phyloP scores from a whole-genome alignment of 1,140 invertebrate species.

The Neotoxoptera formosana region DNA sequence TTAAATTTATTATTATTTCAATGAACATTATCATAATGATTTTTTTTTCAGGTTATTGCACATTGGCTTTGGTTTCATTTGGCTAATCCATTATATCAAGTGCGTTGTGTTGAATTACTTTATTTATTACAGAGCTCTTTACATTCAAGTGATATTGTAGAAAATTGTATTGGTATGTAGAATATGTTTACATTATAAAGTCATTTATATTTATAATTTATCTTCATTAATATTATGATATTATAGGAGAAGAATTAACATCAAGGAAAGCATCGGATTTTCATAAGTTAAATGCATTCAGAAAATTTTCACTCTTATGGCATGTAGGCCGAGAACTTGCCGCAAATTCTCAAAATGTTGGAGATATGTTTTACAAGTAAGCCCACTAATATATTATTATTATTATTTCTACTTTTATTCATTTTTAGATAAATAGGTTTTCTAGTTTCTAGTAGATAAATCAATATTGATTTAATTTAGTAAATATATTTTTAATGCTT shows the following conservation, averaged over 20 bases:
- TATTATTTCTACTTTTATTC: background rate
- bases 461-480: background rate
- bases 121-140: conserved; percentile 76
- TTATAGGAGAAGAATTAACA: conserved; percentile 58
- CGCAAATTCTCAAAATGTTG: conserved; percentile 60
- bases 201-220: background rate
- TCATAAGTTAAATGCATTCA: conserved; percentile 72
- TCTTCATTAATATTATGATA: background rate
- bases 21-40: background rate
- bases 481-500: background rate
- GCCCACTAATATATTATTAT: conserved; percentile 23
- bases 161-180: conserved; percentile 73
- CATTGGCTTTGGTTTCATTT: conserved; percentile 75
- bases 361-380: conserved; percentile 62
- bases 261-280: conserved; percentile 63
- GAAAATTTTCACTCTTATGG: conserved; percentile 81
- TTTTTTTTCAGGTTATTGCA: conserved; percentile 67
- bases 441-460: no score
- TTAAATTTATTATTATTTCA: conserved; percentile 25
- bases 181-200: conserved; percentile 63
- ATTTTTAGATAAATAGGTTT: background rate
- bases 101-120: conserved; percentile 73
- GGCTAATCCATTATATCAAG: conserved; percentile 69
- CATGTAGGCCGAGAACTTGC: conserved; percentile 76
- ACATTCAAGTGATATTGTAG: conserved; percentile 70